Evolutionary conservation across 2,113 vertebrate genomes (phyloP).

Genomic region (Notothenia rossii): DNA sequence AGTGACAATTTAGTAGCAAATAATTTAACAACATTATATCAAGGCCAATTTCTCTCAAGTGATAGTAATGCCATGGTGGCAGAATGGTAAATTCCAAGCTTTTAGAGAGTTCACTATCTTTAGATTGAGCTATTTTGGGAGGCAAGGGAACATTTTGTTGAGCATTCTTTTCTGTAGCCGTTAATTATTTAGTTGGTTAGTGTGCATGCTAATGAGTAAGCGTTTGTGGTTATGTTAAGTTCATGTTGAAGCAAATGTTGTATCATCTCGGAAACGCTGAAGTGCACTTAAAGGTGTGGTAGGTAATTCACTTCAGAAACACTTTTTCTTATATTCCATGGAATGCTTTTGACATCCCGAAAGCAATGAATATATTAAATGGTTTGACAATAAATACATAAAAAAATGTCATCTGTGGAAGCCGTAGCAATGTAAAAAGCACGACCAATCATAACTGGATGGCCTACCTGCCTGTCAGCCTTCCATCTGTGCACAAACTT

Average conservation of each 20-base stretch:
- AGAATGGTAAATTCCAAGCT: background rate
- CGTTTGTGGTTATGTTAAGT: background rate
- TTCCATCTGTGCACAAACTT: no score
- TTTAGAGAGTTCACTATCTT: background rate
- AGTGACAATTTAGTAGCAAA: background rate
- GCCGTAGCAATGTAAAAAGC: no score
- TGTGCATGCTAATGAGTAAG: conserved; percentile 37
- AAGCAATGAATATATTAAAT: no score
- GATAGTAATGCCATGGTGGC: background rate
- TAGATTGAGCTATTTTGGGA: conserved; percentile 5
- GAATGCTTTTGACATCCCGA: no score
- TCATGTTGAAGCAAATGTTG: conserved; percentile 31
- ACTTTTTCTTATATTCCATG: no score
- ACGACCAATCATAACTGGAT: no score
- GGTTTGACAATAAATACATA: no score
- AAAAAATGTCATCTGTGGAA: no score
- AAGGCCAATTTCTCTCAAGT: background rate
- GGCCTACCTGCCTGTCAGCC: no score
- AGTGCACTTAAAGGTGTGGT: background rate
- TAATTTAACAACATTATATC: background rate
- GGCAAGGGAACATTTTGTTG: background rate
- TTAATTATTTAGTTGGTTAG: conserved; percentile 31
- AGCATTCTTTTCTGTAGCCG: conserved; percentile 21
- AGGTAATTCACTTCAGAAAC: no score
- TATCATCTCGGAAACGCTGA: conserved; percentile 21